Percentiles rank a stretch among this genome's conserved stretches.
These are phyloP conservation scores for Benitochromis conjunctus DNA, from an alignment of 2,113 vertebrate genomes.

Conservation along the genomic window DNA sequence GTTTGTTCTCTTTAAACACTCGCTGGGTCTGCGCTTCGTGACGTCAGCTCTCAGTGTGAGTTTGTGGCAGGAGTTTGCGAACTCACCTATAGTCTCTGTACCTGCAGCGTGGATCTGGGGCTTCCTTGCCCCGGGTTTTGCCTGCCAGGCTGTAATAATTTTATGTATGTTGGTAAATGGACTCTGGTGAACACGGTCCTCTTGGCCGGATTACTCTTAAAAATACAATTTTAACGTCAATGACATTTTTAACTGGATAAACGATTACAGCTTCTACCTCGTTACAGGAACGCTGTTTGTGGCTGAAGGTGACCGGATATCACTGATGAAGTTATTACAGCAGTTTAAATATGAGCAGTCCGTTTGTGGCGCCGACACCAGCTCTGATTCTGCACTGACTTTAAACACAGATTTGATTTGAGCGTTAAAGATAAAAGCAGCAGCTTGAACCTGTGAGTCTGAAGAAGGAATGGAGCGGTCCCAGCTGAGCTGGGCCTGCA, in stretches of 20 bases:
- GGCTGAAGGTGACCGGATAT: background rate
- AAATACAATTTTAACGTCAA: no score
- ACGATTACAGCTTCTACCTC: background rate
- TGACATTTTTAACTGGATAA: rapidly evolving
- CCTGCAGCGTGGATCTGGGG: background rate
- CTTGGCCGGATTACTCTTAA: background rate
- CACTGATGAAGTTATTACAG: background rate
- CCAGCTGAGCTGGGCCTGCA: background rate
- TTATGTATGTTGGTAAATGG: rapidly evolving
- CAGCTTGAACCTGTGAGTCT: background rate
- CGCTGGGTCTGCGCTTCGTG: background rate
- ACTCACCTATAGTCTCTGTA: background rate
- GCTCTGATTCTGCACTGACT: background rate
- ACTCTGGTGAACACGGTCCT: background rate
- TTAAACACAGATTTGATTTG: background rate
- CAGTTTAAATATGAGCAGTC: background rate
- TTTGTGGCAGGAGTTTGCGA: background rate
- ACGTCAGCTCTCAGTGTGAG: background rate
- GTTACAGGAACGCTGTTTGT: background rate
- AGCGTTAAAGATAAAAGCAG: background rate
- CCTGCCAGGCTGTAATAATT: background rate
- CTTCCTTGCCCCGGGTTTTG: background rate
- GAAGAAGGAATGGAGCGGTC: background rate
- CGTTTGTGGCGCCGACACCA: no score
- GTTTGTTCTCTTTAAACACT: background rate